phyloP scores from a whole-genome alignment of 2,113 vertebrate species.

The Cygnus buccinator region DNA sequence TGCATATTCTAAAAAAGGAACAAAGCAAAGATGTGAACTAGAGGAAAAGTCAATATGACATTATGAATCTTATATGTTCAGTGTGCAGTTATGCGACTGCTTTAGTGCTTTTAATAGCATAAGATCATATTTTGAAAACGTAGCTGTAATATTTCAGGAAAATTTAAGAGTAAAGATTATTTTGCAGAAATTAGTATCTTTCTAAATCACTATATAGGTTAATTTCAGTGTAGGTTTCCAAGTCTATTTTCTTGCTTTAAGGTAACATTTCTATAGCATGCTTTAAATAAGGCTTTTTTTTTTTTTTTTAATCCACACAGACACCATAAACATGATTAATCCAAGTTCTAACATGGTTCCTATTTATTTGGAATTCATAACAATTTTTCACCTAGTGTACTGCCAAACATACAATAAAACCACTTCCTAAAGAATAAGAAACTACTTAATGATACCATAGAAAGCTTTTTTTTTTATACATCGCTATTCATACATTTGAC shows the following conservation, averaged over 20 bases:
- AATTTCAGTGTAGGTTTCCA: background rate
- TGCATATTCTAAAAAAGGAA: slow-evolving; percentile 86
- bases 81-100: background rate
- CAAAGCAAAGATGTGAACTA: slow-evolving; percentile 62
- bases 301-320: background rate
- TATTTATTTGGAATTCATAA: background rate
- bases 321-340: background rate
- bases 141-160: background rate
- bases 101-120: background rate
- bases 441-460: background rate
- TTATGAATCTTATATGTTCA: slow-evolving; percentile 18
- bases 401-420: background rate
- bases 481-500: slow-evolving; percentile 14
- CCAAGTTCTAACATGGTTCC: background rate
- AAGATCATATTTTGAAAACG: background rate
- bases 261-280: background rate
- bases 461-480: background rate
- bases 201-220: background rate
- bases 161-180: background rate
- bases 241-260: background rate
- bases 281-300: background rate
- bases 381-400: background rate
- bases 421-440: background rate
- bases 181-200: background rate
- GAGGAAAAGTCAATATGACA: slow-evolving; percentile 54